Conservation (phyloP, 2,888 invertebrate species). For the Choreutis nemorana region DNA sequence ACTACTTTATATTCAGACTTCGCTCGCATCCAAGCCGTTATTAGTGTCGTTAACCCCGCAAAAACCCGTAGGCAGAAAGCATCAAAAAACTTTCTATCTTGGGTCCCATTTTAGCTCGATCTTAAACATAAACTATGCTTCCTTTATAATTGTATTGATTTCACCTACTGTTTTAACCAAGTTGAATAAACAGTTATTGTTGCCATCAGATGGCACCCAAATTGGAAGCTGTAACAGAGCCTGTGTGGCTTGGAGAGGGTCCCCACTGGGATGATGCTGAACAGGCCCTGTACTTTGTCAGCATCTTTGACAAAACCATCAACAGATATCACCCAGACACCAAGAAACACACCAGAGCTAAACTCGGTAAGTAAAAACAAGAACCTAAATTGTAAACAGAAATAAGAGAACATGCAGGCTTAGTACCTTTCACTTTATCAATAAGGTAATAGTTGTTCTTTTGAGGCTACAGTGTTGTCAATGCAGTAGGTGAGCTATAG, state of each 20-base stretch:
- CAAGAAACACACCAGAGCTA: slow-evolving; percentile 52
- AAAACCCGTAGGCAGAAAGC: no score
- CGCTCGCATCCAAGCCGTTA: no score
- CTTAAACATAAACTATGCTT: no score
- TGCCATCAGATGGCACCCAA: slow-evolving; percentile 49
- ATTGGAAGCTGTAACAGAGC: slow-evolving; percentile 49
- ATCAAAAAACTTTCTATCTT: no score
- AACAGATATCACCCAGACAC: slow-evolving; percentile 61
- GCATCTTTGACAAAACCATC: slow-evolving; percentile 64
- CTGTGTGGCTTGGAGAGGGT: slow-evolving; percentile 71
- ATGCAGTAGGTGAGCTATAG: no score
- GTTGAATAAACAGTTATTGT: no score
- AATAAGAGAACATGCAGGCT: neutral
- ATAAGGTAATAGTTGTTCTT: neutral
- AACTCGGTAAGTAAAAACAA: slow-evolving; percentile 43
- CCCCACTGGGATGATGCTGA: slow-evolving; percentile 73
- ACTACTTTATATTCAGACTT: no score
- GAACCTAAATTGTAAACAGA: neutral
- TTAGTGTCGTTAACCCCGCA: no score
- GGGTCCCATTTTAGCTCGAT: no score
- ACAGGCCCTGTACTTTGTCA: slow-evolving; percentile 72
- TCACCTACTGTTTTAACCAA: no score
- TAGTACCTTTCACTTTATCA: slow-evolving; percentile 1
- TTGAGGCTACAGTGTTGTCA: slow-evolving; percentile 4
- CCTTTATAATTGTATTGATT: no score